Evolutionary conservation across 2,888 invertebrate species (phyloP), one percentile per base, ranked within the genome.

Genomic region (Epinotia demarniana): DNA sequence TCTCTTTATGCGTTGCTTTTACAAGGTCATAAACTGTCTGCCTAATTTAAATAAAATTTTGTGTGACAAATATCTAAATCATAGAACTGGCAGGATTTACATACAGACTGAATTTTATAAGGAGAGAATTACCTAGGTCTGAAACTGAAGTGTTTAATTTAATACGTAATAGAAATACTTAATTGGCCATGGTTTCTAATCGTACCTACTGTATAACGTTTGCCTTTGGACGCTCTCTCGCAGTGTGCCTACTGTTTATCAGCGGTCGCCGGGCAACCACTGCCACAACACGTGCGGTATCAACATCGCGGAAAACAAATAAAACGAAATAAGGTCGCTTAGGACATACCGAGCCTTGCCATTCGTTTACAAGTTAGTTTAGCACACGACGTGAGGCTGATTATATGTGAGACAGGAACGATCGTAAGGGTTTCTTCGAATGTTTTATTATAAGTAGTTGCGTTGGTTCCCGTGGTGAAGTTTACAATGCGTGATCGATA

Each of bases 401-500:
- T 85, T 84, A 83, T 83, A 81, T 80, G 82, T 83, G 83, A 79
- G 83, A 80, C 78, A 81, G 78, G 81, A 76, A 82, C 80, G 81
- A 80, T 83, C 84, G 89, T 87, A 84, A 85, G 64, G 43, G n/a
- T 46, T 63, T 60, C 19, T 58, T 46, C 60, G 53, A 75, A 11
- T 39, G 46, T 11, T 19, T 74, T 57, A 19, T 53, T 33, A 23
- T 12, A n/a, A n/a, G n/a, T n/a, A 62, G 62, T 83, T 79, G 79
- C 80, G 79, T 18, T 84, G 85, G 93, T 93, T 92, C 89, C 93
- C 92, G 89, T 93, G 91, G 93, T 83, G 92, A 87, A 85, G 89
- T 92, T 91, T 92, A 93, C 92, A 91, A 86, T 83, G 87, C 87
- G 87, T 89, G 90, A 93, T 93, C 93, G 90, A 93, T 93, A 91